Conservation (phyloP, 2,888 invertebrate genomes). For the Elysia crispata region DNA sequence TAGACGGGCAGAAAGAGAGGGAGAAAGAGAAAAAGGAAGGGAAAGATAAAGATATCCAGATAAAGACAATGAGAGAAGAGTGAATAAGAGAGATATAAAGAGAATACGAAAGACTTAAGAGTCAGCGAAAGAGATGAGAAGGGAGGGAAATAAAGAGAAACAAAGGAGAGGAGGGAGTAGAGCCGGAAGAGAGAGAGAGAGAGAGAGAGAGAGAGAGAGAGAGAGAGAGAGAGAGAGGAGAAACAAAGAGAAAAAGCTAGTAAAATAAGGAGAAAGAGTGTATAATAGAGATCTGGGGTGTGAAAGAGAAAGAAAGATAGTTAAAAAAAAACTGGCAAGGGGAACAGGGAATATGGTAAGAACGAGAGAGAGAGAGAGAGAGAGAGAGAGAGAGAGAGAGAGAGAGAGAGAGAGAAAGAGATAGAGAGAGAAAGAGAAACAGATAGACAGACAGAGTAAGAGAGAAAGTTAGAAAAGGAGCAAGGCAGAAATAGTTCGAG, state of each 20-base stretch:
- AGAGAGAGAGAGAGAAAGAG: not conserved
- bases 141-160: too few species aligned
- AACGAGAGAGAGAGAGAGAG: not conserved
- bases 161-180: too few species aligned
- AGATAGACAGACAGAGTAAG: not conserved
- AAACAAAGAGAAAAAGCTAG: not conserved
- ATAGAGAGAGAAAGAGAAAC: not conserved
- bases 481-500: too few species aligned
- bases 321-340: not conserved
- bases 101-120: too few species aligned
- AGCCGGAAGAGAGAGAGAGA: too few species aligned
- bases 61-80: not conserved
- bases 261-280: not conserved
- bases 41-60: not conserved
- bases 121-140: not conserved
- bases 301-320: not conserved
- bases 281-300: not conserved
- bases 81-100: not conserved
- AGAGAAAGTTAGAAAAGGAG: not conserved
- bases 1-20: too few species aligned
- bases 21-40: not conserved
- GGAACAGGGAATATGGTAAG: not conserved
- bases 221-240: slow-evolving; percentile 6
- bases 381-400: not conserved
- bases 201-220: not conserved